Conservation (phyloP, 2,797 vertebrate species). For the Varecia variegata region DNA sequence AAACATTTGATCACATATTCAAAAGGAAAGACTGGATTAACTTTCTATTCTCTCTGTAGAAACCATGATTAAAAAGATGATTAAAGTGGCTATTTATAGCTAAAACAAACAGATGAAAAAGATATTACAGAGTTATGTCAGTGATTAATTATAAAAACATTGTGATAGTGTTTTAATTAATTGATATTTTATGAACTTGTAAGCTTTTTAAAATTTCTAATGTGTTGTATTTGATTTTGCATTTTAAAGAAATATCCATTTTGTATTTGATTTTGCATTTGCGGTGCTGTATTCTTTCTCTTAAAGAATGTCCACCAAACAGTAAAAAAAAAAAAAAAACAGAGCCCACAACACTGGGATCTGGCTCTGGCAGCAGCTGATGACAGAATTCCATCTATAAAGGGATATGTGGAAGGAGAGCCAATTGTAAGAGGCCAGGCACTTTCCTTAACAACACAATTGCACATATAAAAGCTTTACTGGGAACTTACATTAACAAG, state of each 20-base stretch:
- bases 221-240: background rate
- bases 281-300: background rate
- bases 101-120: background rate
- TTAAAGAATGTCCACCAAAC: background rate
- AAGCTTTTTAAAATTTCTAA: background rate
- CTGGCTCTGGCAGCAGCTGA: background rate
- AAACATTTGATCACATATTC: background rate
- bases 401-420: no score
- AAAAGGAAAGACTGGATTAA: background rate
- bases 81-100: background rate
- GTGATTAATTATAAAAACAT: background rate
- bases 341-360: rapidly evolving
- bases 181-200: background rate
- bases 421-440: background rate
- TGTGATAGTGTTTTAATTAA: background rate
- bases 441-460: background rate
- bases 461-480: background rate
- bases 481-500: background rate
- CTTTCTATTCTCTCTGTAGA: background rate
- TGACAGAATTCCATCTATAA: background rate
- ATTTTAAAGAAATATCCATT: background rate
- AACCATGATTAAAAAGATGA: background rate
- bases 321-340: background rate
- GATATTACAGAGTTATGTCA: background rate
- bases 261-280: background rate